Evolutionary conservation across 2,888 invertebrate genomes (phyloP), one percentile per base, ranked within the genome.

Genomic region (Limenitis camilla): DNA sequence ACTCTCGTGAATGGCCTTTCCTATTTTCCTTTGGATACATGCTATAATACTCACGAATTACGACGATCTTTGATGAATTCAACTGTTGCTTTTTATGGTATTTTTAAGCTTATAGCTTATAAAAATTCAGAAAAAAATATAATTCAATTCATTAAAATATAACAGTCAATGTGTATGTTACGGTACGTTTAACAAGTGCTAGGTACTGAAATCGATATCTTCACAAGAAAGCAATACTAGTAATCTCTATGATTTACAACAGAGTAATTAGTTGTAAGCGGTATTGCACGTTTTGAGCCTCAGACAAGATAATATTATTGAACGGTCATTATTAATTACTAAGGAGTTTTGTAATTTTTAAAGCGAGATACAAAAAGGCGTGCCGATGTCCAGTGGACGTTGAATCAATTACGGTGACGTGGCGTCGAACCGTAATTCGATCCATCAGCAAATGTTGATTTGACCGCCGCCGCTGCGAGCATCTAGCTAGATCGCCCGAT

Each of bases 401-500:
- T 76, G 80, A 81, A 81, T 81, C 84, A 83, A 85, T 86, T 86
- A 84, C 69, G 55, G 76, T 78, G 78, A 79, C 75, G 77, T 73
- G 74, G 69, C 63, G 67, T 65, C 71, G 73, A 76, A 62, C 71
- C 73, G 84, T 85, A 87, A 86, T 82, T 83, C 82, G 76, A 86
- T 84, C 81, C 74, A 71, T 74, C 71, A 72, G 84, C 69, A 85
- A 86, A 86, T 83, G 86, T 86, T 87, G 85, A 79, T 84, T 81
- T 69, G 83, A 75, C 81, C 83, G 74, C 75, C 65, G 76, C 81
- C 83, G 74, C 75, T 66, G 75, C 78, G 72, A 71, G 72, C 67
- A 68, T 64, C 68, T 49, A 49, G 50, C 52, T 50, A 46, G 42
- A 68, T 58, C 44, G 49, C 53, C 35, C 62, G 65, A 63, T 69